Evolutionary conservation across 2,113 vertebrate genomes (phyloP).

Genomic region (Bucco capensis): DNA sequence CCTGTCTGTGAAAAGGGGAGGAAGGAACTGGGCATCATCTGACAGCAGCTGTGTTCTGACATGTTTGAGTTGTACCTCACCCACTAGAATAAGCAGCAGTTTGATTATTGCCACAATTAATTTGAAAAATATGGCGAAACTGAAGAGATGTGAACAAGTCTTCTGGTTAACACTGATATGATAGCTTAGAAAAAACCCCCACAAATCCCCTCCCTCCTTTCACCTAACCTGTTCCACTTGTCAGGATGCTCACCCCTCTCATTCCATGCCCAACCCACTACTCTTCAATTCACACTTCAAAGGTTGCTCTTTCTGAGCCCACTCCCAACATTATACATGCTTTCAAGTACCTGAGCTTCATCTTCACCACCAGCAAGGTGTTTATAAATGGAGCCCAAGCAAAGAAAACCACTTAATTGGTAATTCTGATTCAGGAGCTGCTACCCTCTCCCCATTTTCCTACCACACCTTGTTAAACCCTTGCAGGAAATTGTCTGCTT

Average conservation of each 20-base stretch:
- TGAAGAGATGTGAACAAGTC: background rate
- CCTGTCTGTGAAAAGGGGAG: background rate
- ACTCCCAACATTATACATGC: background rate
- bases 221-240: background rate
- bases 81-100: background rate
- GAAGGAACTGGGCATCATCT: rapidly evolving
- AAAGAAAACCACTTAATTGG: background rate
- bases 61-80: background rate
- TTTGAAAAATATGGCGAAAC: background rate
- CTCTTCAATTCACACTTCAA: background rate
- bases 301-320: background rate
- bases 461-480: slow-evolving; percentile 24
- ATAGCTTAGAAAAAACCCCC: background rate
- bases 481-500: slow-evolving; percentile 14
- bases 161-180: background rate
- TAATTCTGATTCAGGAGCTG: background rate
- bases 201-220: background rate
- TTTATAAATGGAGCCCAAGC: background rate
- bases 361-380: background rate
- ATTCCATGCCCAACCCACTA: background rate
- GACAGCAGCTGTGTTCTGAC: background rate
- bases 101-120: background rate
- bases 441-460: background rate
- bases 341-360: background rate
- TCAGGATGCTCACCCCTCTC: background rate